Percentiles rank a stretch among this genome's conserved stretches.
These are phyloP conservation scores for Aurelia aurita DNA, from an alignment of 30 jellyfish, hydroid and myxozoan genomes.

Conservation along the genomic window DNA sequence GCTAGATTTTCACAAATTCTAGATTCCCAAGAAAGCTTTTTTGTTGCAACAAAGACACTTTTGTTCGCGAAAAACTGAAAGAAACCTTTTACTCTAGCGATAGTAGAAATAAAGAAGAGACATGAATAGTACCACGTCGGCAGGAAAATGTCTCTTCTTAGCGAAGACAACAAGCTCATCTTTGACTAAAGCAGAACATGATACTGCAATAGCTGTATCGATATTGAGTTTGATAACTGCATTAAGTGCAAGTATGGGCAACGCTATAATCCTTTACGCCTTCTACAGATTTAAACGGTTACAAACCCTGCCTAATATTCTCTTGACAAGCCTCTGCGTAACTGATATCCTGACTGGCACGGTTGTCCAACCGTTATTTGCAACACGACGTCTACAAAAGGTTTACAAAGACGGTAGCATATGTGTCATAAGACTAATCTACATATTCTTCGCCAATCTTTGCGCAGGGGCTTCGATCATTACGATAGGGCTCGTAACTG, in stretches of 20 bases:
- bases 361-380: conserved; percentile 63
- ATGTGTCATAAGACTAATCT: conserved; percentile 41
- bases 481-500: conserved; percentile 62
- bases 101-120: too few relatives aligned
- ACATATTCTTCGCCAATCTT: conserved; percentile 60
- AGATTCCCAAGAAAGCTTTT: too few relatives aligned
- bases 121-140: background rate
- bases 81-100: too few relatives aligned
- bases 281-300: conserved; percentile 32
- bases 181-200: background rate
- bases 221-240: conserved; percentile 36
- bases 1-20: too few relatives aligned
- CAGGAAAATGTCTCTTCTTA: conserved; percentile 41
- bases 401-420: background rate
- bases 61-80: too few relatives aligned
- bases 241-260: conserved; percentile 40
- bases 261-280: conserved; percentile 39
- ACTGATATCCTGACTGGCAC: conserved; percentile 65
- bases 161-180: background rate
- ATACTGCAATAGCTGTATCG: conserved; percentile 52
- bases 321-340: conserved; percentile 58
- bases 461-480: conserved; percentile 71
- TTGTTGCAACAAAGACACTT: too few relatives aligned
- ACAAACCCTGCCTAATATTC: conserved; percentile 41
- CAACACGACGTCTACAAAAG: conserved; percentile 37